Conservation (phyloP, 1,140 invertebrate genomes). For the Cydia strobilella region DNA sequence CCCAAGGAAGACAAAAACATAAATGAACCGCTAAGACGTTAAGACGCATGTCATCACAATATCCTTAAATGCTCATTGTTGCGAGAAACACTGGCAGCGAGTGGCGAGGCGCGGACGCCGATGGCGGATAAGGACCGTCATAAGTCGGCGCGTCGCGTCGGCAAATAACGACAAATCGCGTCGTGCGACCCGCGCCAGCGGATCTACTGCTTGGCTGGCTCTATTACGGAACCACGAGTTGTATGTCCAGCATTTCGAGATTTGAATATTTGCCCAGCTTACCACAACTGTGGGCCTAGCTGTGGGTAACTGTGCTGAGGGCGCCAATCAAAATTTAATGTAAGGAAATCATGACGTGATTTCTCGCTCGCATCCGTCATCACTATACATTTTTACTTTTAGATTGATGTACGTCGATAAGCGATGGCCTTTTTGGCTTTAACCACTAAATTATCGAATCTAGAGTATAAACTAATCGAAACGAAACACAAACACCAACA, state of each 20-base stretch:
- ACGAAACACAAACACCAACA: too few species aligned
- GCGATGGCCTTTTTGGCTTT: too few species aligned
- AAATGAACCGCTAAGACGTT: constrained; percentile 23
- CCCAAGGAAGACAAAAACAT: not conserved
- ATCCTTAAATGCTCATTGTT: constrained; percentile 29
- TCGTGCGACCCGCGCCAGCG: constrained; percentile 47
- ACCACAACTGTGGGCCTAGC: too few species aligned
- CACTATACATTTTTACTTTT: too few species aligned
- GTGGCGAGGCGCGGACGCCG: constrained; percentile 62
- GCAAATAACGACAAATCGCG: constrained; percentile 74
- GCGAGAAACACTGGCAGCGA: constrained; percentile 26
- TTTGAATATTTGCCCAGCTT: not conserved
- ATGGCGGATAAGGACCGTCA: constrained; percentile 74
- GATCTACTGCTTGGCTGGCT: constrained; percentile 37
- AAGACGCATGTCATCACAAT: constrained; percentile 21
- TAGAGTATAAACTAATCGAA: too few species aligned
- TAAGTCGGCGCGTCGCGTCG: constrained; percentile 60
- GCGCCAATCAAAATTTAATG: too few species aligned
- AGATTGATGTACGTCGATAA: too few species aligned
- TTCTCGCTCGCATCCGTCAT: too few species aligned
- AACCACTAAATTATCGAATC: too few species aligned
- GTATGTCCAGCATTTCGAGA: not conserved
- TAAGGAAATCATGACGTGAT: too few species aligned
- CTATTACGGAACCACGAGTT: constrained; percentile 39
- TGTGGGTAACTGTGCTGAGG: too few species aligned